Evolutionary conservation across 37 sponge, comb jelly and placozoan species (phyloP), one percentile per base, ranked within the genome.

Genomic region (Lycopodina hypogea): DNA sequence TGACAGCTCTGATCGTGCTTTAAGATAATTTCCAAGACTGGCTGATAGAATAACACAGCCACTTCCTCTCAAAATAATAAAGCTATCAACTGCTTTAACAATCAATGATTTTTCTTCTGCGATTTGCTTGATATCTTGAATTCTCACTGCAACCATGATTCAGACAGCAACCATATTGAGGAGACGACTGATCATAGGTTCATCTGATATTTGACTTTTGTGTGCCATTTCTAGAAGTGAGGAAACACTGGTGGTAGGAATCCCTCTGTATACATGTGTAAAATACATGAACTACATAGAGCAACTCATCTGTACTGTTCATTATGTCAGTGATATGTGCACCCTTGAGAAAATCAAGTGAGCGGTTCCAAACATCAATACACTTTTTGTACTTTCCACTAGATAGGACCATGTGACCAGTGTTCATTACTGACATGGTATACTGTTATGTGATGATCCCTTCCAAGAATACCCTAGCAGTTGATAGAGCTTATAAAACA

Each of bases 401-500:
- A 29, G 90, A 81, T 4, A 94, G 51, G 45, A 79, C 84, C 81
- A 86, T 81, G 73, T 94, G 90, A 9, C 94, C 94, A 74, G 84
- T 78, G 24, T 87, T 88, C 18, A n/a, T n/a, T n/a, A n/a, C 94
- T 73, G 18, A 94, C 77, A 48, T 86, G 83, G 80, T 87, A 90
- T 26, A 90, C 88, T 42, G 90, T 89, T 35, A 83, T 90, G 42
- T 90, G 94, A 56, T 94, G 94, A 29, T 77, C 51, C 1, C 82
- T 11, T n/a, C 94, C 94, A 14, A 94, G 72, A 39, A 94, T 77
- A 21, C 94, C 77, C 71, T 94, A 90, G 57, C 88, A 94, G 59
- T 78, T 78, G 59, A 92, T 84, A 3, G 88, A 76, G 62, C 85
- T 79, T 1, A 87, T 29, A 30, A 84, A 87, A 28, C 89, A 84